Base-by-base conservation (phyloP, 1,140 invertebrate species). In the Halyomorpha halys region DNA sequence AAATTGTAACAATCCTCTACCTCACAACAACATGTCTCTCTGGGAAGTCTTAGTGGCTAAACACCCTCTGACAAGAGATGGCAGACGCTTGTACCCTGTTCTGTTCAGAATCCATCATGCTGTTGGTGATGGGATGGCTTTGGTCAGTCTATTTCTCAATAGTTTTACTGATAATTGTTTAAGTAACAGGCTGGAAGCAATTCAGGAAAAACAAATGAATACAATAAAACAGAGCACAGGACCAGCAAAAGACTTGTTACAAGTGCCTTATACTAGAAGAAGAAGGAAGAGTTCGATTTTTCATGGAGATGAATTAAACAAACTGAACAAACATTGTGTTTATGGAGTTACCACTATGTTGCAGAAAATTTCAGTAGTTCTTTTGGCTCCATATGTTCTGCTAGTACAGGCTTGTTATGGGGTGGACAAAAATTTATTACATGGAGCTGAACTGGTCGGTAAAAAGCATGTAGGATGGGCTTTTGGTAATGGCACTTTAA, bases 101-200 rank as follows among this genome's bases (percentile, higher is more conserved):
- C 66, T 80, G 61, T 78, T 80, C 65, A 74, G 78, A 66, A 72
- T 80, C 45, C 79, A 81, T 68, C 79, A 80, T 68, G 73, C 75
- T 9, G 65, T 80, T 11, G 78, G 78, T 1, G 79, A 81, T 67
- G 79, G 79, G 0, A 73, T 77, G 4, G 75, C 78, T 39, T 69
- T 81, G 0, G 69, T 80, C 30, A 74, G 76, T 45, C 70, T 81
- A 59, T 69, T 80, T 13, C 53, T 56, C 18, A 56, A 15, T 27
- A 23, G 19, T 23, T 23, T 56, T 15, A 25, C 53, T 16, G 53
- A 56, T 15, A 15, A 25, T 4, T 19, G 23, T 11, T 5, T 16
- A 5, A 15, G 23, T 3, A 56, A 56, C 18, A 25, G 15, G 53
- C 15, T 56, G 2, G 18, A 56, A 56, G 15, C 15, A 1, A 56